Base-by-base conservation (phyloP, 2,888 invertebrate species). In the Caradrina clavipalpis region DNA sequence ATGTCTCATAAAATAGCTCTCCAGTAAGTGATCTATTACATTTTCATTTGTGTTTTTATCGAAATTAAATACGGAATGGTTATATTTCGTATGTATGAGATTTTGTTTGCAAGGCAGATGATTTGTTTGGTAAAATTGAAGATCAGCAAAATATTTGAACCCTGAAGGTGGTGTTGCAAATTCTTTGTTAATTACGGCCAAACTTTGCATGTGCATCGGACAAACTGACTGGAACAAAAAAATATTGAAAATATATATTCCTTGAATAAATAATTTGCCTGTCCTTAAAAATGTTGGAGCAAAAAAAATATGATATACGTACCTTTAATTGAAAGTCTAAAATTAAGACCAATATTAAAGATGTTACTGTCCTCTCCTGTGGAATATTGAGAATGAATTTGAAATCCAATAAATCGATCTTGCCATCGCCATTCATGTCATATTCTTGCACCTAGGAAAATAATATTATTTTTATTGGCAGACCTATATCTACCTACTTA, bases 321-420 rank as follows among this genome's bases (percentile, higher is more conserved):
- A 98, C 98, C 90, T 96, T 91, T 74, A 98, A 88, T 88, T 96
- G 96, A 79, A 97, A 97, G 87, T 97, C 97, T 81, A 97, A 89
- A 49, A 96, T 93, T 78, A 97, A 88, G 69, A 97, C 88, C 55
- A 97, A 85, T 69, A 96, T 92, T 7, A 97, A 84, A 11, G 97
- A 96, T 55, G 94, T 85, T n/a, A 98, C 92, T 65, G 94, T 94
- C 81, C 95, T 92, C 53, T 94, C 89, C 51, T 93, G 90, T 67
- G 94, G 92, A 56, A 97, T 88, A 78, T 96, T 96, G 54, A 98
- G 87, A 67, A 95, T 91, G 58, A 97, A 88, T 75, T 95, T 94
- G 73, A 98, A 95, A 68, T 96, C 89, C 53, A 98, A 88, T 64
- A 95, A 90, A 90, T 98, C 98, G 81, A 96, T 95, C 86, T 96